Evolutionary conservation across 1,140 invertebrate species (phyloP).

Genomic region (Bombus pyrosoma): DNA sequence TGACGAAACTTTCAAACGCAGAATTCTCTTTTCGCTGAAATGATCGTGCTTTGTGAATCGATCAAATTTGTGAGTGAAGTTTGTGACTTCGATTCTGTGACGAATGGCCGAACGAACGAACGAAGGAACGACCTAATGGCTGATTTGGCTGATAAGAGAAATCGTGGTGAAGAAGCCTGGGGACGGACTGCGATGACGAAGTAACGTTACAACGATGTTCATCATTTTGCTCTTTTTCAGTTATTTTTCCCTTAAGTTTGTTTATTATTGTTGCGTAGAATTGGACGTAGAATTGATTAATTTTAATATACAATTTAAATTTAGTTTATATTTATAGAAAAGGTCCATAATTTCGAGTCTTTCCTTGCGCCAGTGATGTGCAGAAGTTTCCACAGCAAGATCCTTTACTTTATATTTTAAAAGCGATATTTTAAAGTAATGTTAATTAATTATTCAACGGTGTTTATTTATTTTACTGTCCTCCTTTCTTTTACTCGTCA

Average conservation of each 20-base stretch:
- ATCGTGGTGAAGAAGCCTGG: background rate
- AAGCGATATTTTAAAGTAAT: too few species aligned
- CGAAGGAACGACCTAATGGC: constrained; percentile 28
- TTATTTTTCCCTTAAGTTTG: background rate
- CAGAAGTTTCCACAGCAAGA: too few species aligned
- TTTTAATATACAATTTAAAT: too few species aligned
- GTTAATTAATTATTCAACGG: too few species aligned
- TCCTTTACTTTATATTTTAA: too few species aligned
- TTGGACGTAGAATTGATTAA: background rate
- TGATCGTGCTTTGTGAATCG: background rate
- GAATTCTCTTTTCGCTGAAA: background rate
- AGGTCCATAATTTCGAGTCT: too few species aligned
- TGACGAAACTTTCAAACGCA: background rate
- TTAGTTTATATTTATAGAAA: too few species aligned
- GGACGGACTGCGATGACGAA: background rate
- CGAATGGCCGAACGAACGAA: background rate
- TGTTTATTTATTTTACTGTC: too few species aligned
- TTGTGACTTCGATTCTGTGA: background rate
- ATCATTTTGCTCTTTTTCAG: background rate
- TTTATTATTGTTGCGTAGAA: background rate
- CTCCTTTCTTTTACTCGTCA: too few species aligned
- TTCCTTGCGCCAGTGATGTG: too few species aligned
- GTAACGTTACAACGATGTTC: background rate
- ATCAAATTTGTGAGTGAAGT: background rate
- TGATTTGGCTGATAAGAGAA: background rate